These are phyloP conservation scores for Psylliodes chrysocephalus DNA, from an alignment of 2,888 invertebrate genomes.

Conservation along the genomic window DNA sequence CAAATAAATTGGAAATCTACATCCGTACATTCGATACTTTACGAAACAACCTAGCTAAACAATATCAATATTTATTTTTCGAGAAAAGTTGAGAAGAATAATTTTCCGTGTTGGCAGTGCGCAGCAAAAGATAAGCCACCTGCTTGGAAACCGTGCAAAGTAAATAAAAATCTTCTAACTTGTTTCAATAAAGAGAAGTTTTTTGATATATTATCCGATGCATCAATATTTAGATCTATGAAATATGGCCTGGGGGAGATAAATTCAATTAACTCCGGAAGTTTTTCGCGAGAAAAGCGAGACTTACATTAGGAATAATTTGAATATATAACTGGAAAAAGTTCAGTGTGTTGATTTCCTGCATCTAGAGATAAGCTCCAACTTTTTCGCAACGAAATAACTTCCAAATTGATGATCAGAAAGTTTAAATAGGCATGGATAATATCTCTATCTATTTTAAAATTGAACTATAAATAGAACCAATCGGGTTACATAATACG, in stretches of 20 bases:
- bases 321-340: too few species aligned
- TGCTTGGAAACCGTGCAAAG: not conserved
- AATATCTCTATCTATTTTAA: too few species aligned
- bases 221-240: not conserved
- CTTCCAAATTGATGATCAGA: too few species aligned
- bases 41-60: constrained; percentile 4
- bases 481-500: too few species aligned
- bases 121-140: not conserved
- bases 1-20: constrained; percentile 7
- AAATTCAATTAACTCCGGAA: not conserved
- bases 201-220: constrained; percentile 6
- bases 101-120: not conserved
- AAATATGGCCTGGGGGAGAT: not conserved
- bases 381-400: too few species aligned
- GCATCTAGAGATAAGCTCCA: too few species aligned
- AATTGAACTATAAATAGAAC: too few species aligned
- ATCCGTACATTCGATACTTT: constrained; percentile 6
- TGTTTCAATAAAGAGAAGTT: not conserved
- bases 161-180: not conserved
- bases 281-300: too few species aligned
- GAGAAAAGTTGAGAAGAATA: not conserved
- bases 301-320: too few species aligned
- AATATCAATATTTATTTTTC: constrained; percentile 21
- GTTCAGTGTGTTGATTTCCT: too few species aligned
- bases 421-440: too few species aligned